Conservation (phyloP, 2,888 invertebrate species). For the Drosophila pseudotalamancana region DNA sequence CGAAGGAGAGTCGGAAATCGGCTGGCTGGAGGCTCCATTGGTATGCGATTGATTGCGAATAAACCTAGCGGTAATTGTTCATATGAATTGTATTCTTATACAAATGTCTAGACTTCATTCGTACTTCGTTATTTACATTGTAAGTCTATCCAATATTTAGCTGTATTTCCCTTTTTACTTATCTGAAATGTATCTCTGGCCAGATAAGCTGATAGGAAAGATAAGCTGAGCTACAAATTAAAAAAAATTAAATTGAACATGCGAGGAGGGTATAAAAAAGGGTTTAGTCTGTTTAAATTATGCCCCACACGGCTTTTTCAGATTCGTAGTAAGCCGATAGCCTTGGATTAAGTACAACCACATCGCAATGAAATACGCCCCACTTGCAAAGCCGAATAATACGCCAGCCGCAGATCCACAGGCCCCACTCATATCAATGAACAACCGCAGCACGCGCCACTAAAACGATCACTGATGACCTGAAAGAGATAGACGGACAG, state of each 20-base stretch:
- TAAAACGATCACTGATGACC: constrained; percentile 25
- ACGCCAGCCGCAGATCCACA: constrained; percentile 1
- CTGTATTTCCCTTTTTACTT: too few relatives aligned
- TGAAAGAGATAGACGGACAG: not conserved
- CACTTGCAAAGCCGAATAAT: constrained; percentile 28
- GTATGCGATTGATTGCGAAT: not conserved
- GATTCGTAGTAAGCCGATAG: constrained; percentile 38
- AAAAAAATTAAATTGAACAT: too few relatives aligned
- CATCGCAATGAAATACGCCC: constrained; percentile 53
- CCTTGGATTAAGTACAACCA: constrained; percentile 7
- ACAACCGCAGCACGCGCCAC: constrained; percentile 61
- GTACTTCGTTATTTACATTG: too few relatives aligned
- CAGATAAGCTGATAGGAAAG: too few relatives aligned
- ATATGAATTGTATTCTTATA: not conserved
- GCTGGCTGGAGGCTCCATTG: not conserved
- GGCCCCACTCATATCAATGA: constrained; percentile 39
- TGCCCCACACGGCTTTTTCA: not conserved
- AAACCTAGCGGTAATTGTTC: not conserved
- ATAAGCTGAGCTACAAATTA: too few relatives aligned
- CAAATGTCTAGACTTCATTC: too few relatives aligned
- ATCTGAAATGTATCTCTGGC: too few relatives aligned
- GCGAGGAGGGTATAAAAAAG: not conserved
- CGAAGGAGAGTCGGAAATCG: not conserved
- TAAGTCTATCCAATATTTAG: too few relatives aligned
- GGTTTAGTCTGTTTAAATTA: not conserved